Evolutionary conservation across 2,888 invertebrate species (phyloP).

Genomic region (Pristionchus exspectatus): DNA sequence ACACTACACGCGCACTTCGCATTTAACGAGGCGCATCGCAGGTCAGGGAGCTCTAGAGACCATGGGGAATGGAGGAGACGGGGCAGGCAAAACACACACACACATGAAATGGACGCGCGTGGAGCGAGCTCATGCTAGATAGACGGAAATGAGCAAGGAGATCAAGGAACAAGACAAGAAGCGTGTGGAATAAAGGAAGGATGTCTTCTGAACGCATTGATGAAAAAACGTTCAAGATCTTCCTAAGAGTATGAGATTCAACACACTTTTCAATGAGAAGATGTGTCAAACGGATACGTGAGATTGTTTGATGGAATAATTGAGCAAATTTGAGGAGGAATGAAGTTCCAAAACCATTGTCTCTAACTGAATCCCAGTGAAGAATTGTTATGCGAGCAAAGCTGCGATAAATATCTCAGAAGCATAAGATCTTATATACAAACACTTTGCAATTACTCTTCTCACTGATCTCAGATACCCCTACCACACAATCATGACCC

Average conservation of each 20-base stretch:
- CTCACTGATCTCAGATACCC: too few relatives aligned
- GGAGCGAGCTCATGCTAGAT: constrained; percentile 21
- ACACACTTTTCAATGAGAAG: background rate
- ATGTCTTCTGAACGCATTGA: background rate
- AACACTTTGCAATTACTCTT: too few relatives aligned
- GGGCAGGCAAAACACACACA: background rate
- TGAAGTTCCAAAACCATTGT: too few relatives aligned
- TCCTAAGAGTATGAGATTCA: too few relatives aligned
- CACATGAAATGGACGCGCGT: background rate
- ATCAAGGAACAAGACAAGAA: background rate
- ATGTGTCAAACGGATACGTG: background rate
- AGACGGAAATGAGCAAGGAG: background rate
- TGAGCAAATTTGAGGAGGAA: too few relatives aligned
- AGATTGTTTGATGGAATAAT: too few relatives aligned
- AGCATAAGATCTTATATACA: too few relatives aligned
- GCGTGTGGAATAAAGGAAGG: background rate
- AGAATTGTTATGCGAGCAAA: too few relatives aligned
- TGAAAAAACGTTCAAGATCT: too few relatives aligned
- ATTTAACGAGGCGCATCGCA: background rate
- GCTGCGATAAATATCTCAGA: too few relatives aligned
- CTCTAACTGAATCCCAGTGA: too few relatives aligned
- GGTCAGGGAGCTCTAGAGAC: background rate
- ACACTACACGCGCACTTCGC: background rate
- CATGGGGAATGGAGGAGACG: background rate
- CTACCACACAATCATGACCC: too few relatives aligned